phyloP scores from a whole-genome alignment of 2,888 invertebrate genomes.

The Macrophya annulata region DNA sequence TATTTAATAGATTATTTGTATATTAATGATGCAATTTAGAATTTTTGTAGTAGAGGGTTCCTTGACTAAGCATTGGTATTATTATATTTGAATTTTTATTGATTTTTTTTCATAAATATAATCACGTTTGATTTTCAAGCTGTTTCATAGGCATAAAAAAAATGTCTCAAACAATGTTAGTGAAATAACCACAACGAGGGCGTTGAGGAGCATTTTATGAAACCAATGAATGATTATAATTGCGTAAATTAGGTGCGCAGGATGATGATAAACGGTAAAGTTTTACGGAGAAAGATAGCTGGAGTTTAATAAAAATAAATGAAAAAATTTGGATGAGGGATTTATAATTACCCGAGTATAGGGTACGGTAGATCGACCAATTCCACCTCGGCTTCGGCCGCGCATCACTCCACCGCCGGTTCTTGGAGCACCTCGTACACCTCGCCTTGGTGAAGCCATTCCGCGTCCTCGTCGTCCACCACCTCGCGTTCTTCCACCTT shows the following conservation, averaged over 20 bases:
- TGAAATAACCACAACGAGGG: slow-evolving; percentile 19
- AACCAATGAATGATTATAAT: neutral
- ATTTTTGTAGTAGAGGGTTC: neutral
- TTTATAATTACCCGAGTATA: slow-evolving; percentile 86
- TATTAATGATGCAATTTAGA: neutral
- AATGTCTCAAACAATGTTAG: neutral
- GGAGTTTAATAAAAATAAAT: neutral
- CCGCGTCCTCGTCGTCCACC: slow-evolving; percentile 80
- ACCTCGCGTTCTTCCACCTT: slow-evolving; percentile 84
- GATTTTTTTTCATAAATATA: neutral
- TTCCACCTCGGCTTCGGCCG: slow-evolving; percentile 88
- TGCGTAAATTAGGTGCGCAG: neutral
- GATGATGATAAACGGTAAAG: neutral
- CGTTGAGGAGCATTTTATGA: neutral
- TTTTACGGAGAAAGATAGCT: neutral
- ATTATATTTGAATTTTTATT: neutral
- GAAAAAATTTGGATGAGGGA: slow-evolving; percentile 31
- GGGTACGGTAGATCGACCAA: slow-evolving; percentile 82
- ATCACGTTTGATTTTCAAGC: neutral
- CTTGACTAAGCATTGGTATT: too few species aligned
- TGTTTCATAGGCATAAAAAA: neutral
- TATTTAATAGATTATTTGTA: neutral
- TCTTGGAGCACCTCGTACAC: slow-evolving; percentile 79
- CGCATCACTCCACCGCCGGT: slow-evolving; percentile 83
- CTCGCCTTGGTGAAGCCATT: slow-evolving; percentile 81